Evolutionary conservation across 2,888 invertebrate species (phyloP).

Genomic region (Ormia ochracea): DNA sequence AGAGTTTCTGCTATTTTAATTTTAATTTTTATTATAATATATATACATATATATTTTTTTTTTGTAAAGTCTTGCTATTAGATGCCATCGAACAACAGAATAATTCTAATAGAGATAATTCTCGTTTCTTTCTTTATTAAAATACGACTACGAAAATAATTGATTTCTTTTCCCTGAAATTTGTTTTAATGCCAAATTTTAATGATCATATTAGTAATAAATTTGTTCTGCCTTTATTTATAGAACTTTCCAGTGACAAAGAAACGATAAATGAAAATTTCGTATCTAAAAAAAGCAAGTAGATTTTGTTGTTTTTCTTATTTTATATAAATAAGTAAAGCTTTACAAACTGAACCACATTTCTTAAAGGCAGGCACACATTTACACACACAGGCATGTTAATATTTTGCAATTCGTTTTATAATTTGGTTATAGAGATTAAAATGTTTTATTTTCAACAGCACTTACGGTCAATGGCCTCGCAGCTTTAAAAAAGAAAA

Average conservation of each 20-base stretch:
- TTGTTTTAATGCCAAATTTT: not conserved
- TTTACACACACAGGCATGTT: not conserved
- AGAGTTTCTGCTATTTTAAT: too few relatives aligned
- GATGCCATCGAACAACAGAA: too few relatives aligned
- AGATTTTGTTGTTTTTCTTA: not conserved
- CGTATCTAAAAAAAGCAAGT: conserved; percentile 30
- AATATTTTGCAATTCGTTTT: conserved; percentile 29
- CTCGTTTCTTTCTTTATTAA: too few relatives aligned
- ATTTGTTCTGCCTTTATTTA: not conserved
- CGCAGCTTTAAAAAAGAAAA: conserved; percentile 35
- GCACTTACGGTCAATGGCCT: conserved; percentile 61
- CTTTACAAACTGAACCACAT: conserved; percentile 33
- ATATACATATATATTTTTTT: too few relatives aligned
- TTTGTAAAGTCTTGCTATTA: too few relatives aligned
- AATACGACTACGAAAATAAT: not conserved
- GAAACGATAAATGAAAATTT: conserved; percentile 3
- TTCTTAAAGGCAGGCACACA: conserved; percentile 13
- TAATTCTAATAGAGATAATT: too few relatives aligned
- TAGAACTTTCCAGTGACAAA: not conserved
- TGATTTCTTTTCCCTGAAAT: not conserved
- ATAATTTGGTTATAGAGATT: conserved; percentile 54
- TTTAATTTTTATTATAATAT: too few relatives aligned
- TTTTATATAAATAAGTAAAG: conserved; percentile 11
- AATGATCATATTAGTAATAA: not conserved
- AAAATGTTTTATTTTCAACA: conserved; percentile 60